Percentiles rank a stretch among this genome's conserved stretches.
These are phyloP conservation scores for Meganola albula DNA, from an alignment of 2,888 invertebrate genomes.

Conservation along the genomic window DNA sequence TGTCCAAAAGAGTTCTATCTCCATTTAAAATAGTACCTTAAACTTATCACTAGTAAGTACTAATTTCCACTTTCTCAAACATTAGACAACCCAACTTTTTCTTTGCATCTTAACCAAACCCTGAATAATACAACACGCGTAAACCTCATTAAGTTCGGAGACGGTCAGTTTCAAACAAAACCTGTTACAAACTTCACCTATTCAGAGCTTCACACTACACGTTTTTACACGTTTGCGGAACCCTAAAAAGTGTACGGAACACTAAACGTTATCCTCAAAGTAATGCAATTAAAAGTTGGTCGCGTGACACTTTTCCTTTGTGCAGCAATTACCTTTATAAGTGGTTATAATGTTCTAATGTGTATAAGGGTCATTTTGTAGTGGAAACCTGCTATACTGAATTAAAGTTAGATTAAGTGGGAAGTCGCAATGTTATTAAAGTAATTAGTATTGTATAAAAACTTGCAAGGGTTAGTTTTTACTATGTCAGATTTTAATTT, in stretches of 20 bases:
- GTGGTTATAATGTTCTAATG: slow-evolving; percentile 18
- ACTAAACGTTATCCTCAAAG: slow-evolving; percentile 9
- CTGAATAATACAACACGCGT: too few relatives aligned
- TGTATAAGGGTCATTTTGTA: slow-evolving; percentile 10
- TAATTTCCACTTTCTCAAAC: too few relatives aligned
- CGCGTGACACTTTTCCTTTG: slow-evolving; percentile 25
- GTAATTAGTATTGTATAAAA: too few relatives aligned
- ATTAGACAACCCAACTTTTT: too few relatives aligned
- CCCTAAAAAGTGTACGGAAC: slow-evolving; percentile 14
- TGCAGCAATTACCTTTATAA: slow-evolving; percentile 24
- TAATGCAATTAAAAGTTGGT: slow-evolving; percentile 35
- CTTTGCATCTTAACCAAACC: too few relatives aligned
- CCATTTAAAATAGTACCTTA: too few relatives aligned
- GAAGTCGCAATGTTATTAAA: too few relatives aligned
- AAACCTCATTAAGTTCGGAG: too few relatives aligned
- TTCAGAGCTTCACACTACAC: slow-evolving; percentile 15
- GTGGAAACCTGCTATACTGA: background rate
- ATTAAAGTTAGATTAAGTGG: background rate
- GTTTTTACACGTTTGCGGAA: slow-evolving; percentile 14
- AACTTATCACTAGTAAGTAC: too few relatives aligned
- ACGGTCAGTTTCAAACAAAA: slow-evolving; percentile 21
- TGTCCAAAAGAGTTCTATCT: too few relatives aligned
- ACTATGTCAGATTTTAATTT: too few relatives aligned
- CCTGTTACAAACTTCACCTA: slow-evolving; percentile 9
- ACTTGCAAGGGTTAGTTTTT: too few relatives aligned